A percentile compares a stretch with the other conserved stretches of the same genome.
Evolutionary conservation across 2,888 invertebrate genomes (phyloP).

Genomic region (Dermolepida albohirtum): DNA sequence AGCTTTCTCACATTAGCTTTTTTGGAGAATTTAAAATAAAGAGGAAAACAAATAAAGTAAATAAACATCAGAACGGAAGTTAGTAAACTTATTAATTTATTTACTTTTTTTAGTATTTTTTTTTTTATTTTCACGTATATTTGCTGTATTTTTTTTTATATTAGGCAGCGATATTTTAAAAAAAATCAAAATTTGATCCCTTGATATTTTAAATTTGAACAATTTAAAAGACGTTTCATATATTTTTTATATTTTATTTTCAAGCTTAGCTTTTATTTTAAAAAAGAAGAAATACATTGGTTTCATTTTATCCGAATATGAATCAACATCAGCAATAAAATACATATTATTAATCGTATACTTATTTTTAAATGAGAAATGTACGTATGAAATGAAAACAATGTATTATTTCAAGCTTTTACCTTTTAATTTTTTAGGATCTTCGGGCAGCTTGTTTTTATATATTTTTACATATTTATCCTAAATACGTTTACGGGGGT

Average conservation of each 20-base stretch:
- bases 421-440: neutral
- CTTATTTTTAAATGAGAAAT: constrained; percentile 4
- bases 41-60: constrained; percentile 17
- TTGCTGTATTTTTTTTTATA: too few species aligned
- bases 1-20: constrained; percentile 48
- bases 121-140: too few species aligned
- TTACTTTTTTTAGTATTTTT: too few species aligned
- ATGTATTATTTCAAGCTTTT: constrained; percentile 9
- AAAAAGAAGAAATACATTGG: constrained; percentile 17
- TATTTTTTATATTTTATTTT: constrained; percentile 10
- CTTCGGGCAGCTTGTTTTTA: constrained; percentile 22
- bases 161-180: too few species aligned
- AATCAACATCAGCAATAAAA: constrained; percentile 27
- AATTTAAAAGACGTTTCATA: neutral
- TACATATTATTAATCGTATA: neutral
- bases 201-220: too few species aligned
- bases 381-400: neutral
- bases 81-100: too few species aligned
- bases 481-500: constrained; percentile 13
- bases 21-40: constrained; percentile 5
- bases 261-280: neutral
- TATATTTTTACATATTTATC: constrained; percentile 14
- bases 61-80: too few species aligned
- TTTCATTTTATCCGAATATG: constrained; percentile 16
- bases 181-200: too few species aligned